These are phyloP conservation scores for Rhinichthys klamathensis DNA, from an alignment of 2,113 vertebrate genomes.

Conservation along the genomic window DNA sequence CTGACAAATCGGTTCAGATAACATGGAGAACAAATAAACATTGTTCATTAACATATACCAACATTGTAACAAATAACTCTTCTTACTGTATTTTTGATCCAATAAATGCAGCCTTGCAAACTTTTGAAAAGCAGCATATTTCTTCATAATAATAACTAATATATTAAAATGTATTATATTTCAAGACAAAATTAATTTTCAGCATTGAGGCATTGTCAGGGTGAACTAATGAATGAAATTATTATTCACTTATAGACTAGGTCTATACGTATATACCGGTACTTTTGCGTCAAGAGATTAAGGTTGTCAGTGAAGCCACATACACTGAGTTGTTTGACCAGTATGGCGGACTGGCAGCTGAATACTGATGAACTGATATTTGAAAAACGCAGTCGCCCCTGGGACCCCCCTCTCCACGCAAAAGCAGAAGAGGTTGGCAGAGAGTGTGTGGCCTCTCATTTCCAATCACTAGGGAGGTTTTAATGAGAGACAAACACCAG, in stretches of 20 bases:
- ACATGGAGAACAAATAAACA: too few relatives aligned
- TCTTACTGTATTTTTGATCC: neutral
- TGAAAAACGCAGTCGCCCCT: constrained; percentile 53
- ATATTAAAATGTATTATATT: neutral
- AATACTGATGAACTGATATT: constrained; percentile 70
- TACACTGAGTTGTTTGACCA: constrained; percentile 48
- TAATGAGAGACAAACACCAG: constrained; percentile 40
- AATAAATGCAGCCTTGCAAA: neutral
- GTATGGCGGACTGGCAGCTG: constrained; percentile 41
- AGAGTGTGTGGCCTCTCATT: constrained; percentile 40
- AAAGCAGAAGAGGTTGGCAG: constrained; percentile 51
- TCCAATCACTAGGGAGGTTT: constrained; percentile 10
- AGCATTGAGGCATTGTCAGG: neutral
- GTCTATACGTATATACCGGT: neutral
- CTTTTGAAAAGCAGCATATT: neutral
- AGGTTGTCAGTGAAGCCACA: constrained; percentile 52
- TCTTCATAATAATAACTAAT: neutral
- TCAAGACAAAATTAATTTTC: neutral
- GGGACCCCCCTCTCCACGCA: constrained; percentile 63
- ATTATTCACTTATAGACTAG: neutral
- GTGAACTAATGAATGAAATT: neutral
- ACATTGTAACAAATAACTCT: neutral
- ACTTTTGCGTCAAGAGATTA: constrained; percentile 58
- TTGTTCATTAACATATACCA: too few relatives aligned
- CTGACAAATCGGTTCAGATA: too few relatives aligned